Percentiles rank a stretch among this genome's conserved stretches.
phyloP scores from a whole-genome alignment of 2,888 invertebrate species.

The Leptinotarsa haldemani region DNA sequence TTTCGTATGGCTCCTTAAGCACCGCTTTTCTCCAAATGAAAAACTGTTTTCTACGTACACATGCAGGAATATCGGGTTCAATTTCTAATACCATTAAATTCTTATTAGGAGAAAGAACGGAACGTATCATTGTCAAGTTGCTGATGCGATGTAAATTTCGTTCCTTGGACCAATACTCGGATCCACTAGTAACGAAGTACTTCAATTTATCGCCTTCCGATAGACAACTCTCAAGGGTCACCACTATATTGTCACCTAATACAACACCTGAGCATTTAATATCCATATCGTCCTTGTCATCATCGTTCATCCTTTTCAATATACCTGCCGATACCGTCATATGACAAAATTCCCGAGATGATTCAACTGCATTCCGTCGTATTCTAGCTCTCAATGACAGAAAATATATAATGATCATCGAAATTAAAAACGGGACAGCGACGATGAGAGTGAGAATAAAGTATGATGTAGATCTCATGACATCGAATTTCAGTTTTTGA shows the following conservation, averaged over 20 bases:
- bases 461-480: background rate
- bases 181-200: background rate
- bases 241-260: background rate
- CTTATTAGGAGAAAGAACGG: background rate
- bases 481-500: background rate
- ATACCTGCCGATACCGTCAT: background rate
- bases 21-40: background rate
- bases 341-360: too few relatives aligned
- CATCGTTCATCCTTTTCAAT: background rate
- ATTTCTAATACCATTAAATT: background rate
- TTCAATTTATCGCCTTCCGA: background rate
- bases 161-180: background rate
- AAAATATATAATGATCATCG: background rate
- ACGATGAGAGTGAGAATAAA: background rate
- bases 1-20: too few relatives aligned
- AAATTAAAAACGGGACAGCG: background rate
- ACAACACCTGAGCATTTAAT: background rate
- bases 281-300: background rate
- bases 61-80: background rate
- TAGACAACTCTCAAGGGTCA: background rate
- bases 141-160: background rate
- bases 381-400: background rate
- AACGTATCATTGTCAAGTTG: background rate
- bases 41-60: background rate
- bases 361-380: too few relatives aligned